Evolutionary conservation across 1,140 invertebrate genomes (phyloP), one percentile per base, ranked within the genome.

Genomic region (Drosophila sproati): DNA sequence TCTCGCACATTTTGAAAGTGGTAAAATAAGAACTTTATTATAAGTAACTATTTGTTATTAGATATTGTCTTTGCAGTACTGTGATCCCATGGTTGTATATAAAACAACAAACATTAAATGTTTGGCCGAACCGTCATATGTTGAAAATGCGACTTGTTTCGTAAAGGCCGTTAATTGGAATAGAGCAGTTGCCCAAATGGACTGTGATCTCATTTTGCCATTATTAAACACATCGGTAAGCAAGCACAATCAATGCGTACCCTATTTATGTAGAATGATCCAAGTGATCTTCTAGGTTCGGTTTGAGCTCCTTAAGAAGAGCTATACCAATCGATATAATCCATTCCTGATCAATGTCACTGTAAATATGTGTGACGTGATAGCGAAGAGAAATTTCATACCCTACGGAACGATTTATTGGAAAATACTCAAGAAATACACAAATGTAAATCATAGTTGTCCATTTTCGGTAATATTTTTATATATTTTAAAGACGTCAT

Each of bases 151-250:
- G 0, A 37, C 51, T 5, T 72, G 67, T 5, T 3, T 8, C 1
- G 0, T 80, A 0, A 81, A 77, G n/a, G 47, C 79, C 2, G 3
- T 73, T 3, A 73, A 60, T 47, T 80, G 79, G 79, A 60, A 69
- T n/a, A 41, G 34, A 20, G 56, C 55, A 0, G n/a, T 77, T 3
- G 37, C 20, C 4, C 51, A 69, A 20, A 45, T 77, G 57, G 73
- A 73, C n/a, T 56, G 41, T 4, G 61, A 62, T 20, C n/a, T 77
- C 0, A 12, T 35, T 4, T 2, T 3, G 1, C 64, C 78, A 6
- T 0, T 80, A 2, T 5, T 12, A 0, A 76, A 71, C 5, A 3
- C 34, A 2, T 2, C 31, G n/a, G 78, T 76, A 66, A 70, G n/a
- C 4, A 31, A 20, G 10, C 6, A 34, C 4, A 45, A 0, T 2